Evolutionary conservation across 2,113 vertebrate genomes (phyloP).

Genomic region (Pseudopipra pipra): DNA sequence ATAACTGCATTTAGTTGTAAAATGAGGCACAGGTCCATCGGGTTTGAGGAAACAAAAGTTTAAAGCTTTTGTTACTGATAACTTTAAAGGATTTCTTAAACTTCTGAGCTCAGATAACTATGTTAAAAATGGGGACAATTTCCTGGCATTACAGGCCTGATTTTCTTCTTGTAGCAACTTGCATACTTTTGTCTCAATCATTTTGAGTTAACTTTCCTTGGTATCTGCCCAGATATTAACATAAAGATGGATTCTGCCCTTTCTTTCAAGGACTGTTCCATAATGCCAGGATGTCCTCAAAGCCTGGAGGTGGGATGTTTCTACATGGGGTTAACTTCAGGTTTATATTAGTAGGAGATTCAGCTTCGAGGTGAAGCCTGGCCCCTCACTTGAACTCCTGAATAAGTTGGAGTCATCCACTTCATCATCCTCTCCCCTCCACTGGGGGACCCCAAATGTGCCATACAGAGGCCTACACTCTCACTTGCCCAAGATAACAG

Average conservation of each 20-base stretch:
- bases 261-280: not conserved
- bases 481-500: not conserved
- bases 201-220: not conserved
- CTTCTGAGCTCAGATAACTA: not conserved
- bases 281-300: not conserved
- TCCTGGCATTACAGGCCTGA: not conserved
- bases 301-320: not conserved
- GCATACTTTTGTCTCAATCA: not conserved
- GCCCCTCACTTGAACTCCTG: not conserved
- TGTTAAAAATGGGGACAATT: not conserved
- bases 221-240: not conserved
- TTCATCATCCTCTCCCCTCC: not conserved
- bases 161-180: not conserved
- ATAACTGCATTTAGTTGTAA: not conserved
- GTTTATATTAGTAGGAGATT: not conserved
- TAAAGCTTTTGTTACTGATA: not conserved
- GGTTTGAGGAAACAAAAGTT: not conserved
- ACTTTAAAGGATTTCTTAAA: not conserved
- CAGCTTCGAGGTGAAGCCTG: not conserved
- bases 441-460: not conserved
- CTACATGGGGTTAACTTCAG: not conserved
- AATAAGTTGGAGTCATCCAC: not conserved
- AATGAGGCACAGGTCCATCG: not conserved
- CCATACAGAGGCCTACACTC: rapidly evolving
- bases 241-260: not conserved